Evolutionary conservation across 2,113 vertebrate species (phyloP), one percentile per base, ranked within the genome.

Genomic region (Gavialis gangeticus): DNA sequence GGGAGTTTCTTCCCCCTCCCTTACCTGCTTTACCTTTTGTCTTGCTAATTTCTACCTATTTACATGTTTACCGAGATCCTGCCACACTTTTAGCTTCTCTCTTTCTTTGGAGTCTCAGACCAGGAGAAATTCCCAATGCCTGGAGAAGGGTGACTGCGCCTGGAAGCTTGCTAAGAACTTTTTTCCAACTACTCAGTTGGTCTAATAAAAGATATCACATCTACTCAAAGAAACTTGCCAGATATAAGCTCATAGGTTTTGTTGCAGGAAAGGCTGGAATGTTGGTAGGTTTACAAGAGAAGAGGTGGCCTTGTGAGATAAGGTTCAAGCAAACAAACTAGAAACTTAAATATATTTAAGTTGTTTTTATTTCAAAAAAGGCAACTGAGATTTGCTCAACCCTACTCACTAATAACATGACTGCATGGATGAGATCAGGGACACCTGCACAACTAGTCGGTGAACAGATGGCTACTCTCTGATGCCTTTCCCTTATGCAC

Each of bases 401-500:
- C 54, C 9, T 81, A 71, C 56, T 62, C 84, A 79, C 66, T 59
- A 67, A 64, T 73, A 94, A 67, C 27, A 59, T 92, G 63, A 78
- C 86, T 90, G 90, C 87, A 90, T 87, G 88, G 86, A 27, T 64
- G 56, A 90, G 54, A 55, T 56, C 84, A 92, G 57, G 57, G 73
- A 75, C 84, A 78, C 90, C 91, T 95, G 84, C 10, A 25, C 76
- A 78, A 5, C 2, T 85, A 54, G 85, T 94, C 79, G 86, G 85
- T 84, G 67, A 83, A 90, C 90, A 95, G 92, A 94, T 92, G 91
- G 86, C 57, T 11, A 28, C 12, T 89, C 90, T 92, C 67, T 57
- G 30, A 28, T 91, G 54, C n/a, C 34, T 90, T 66, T 82, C 17
- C 77, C 34, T 87, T 85, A 77, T 16, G 9, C 76, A 18, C 84